Conservation (phyloP, 2,888 invertebrate species). For the Phlogophora meticulosa region DNA sequence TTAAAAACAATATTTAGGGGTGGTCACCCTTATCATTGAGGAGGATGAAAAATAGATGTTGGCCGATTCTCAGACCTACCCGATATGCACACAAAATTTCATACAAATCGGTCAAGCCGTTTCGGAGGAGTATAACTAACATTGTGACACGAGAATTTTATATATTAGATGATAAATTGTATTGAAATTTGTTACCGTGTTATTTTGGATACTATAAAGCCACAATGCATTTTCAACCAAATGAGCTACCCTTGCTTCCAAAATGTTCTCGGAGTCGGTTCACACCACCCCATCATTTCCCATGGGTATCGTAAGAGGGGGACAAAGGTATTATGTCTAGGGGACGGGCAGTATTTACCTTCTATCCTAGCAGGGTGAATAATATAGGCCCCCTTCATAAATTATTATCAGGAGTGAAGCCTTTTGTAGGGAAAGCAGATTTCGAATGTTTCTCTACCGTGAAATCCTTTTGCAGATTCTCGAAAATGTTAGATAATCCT, state of each 20-base stretch:
- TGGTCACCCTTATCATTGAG: no score
- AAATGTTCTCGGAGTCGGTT: slow-evolving; percentile 32
- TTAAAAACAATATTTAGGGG: no score
- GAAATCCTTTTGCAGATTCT: slow-evolving; percentile 8
- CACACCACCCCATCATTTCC: slow-evolving; percentile 50
- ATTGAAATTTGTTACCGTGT: not conserved
- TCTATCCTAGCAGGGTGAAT: slow-evolving; percentile 52
- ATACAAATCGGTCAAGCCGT: no score
- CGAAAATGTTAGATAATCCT: not conserved
- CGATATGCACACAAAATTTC: no score
- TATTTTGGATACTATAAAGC: not conserved
- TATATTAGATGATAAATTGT: slow-evolving; percentile 3
- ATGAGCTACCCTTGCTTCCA: slow-evolving; percentile 23
- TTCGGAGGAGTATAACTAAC: no score
- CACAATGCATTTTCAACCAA: slow-evolving; percentile 27
- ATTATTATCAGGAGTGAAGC: slow-evolving; percentile 44
- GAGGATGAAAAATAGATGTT: no score
- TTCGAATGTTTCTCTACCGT: slow-evolving; percentile 12
- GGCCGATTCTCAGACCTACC: no score
- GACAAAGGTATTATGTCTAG: slow-evolving; percentile 47
- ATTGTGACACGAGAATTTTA: no score
- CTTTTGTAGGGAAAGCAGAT: slow-evolving; percentile 8
- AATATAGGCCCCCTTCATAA: slow-evolving; percentile 48
- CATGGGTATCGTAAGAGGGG: slow-evolving; percentile 48
- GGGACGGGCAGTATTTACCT: slow-evolving; percentile 53